Base-by-base conservation (phyloP, 2,888 invertebrate genomes). In the Cryptosula pallasiana region DNA sequence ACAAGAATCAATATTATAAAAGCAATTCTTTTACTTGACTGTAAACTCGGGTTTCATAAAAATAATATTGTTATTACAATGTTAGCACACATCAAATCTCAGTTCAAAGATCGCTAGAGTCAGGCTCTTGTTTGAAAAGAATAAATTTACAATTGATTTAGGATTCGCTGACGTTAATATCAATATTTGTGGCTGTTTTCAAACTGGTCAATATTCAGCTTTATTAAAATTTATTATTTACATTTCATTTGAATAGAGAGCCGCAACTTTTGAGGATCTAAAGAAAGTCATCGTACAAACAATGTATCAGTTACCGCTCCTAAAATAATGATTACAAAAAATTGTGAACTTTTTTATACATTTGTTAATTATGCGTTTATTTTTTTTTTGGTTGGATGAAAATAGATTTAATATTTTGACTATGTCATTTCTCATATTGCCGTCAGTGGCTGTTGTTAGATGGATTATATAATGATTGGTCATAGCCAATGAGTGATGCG, bases 81-180 rank as follows among this genome's bases (percentile, higher is more conserved):
- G 45, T 45, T 5, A 45, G 45, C 45, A 45, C 45, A 5, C 5
- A 45, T 13, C 45, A 45, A 45, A 45, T 45, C 45, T 45, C 45
- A 45, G 45, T 20, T 20, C 5, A 13, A 45, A 20, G 9, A 45
- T 45, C n/a, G n/a, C n/a, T n/a, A n/a, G n/a, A n/a, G 45, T 20
- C 5, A 45, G 20, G 45, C 45, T 45, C 9, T 13, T 45, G 20
- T 45, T 45, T 45, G 45, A 29, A 63, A 63, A 27, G 63, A 63
- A 63, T 63, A 63, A 34, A 34, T 32, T 63, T 63, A 63, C 63
- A 63, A 34, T 63, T 63, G 34, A 34, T 63, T 27, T 9, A 63
- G 63, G 45, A 20, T 45, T 13, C 45, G 5, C 9, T 45, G 5
- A 20, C 20, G 9, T 45, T 45, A 13, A 20, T 45, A 20, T 45